Evolutionary conservation across 2,888 invertebrate genomes (phyloP), one percentile per base, ranked within the genome.

Genomic region (Drepanosiphum platanoidis): DNA sequence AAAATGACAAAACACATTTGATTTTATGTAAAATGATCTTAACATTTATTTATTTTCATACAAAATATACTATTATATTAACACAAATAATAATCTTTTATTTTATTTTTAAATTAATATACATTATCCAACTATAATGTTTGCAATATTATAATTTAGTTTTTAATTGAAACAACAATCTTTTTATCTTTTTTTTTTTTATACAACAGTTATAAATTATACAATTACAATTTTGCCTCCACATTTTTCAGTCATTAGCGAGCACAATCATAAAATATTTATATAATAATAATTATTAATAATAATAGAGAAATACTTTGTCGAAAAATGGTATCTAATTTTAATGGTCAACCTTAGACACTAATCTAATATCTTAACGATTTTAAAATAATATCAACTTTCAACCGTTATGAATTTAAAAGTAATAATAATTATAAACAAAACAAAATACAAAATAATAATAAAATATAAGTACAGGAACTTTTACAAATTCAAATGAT

Each of bases 1-100:
- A 22, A 27, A 64, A 64, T 64, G 27, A 64, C 1, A 30, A 64
- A 64, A 64, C 30, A 27, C 27, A 64, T 30, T 30, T 32, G 36
- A 58, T 74, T 66, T 66, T 46, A 30, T 74, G 46, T 46, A 36
- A 83, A 83, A 77, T 84, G 75, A 68, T 58, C 64, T 84, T 66
- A 68, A 70, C 36, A 77, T 84, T 77, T 58, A 84, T 84, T 75
- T 74, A 83, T 75, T 83, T 82, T 83, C 77, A 84, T 84, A 84
- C 84, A 84, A 84, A 84, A 84, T 84, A 84, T 84, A 84, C 74
- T 84, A 75, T 84, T 58, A 77, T 32, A 83, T 84, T 68, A 84
- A 84, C 84, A 84, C 52, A 84, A 84, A 77, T 78, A 64, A 80
- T 83, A 68, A 84, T 75, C 30, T 68, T 84, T 71, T 71, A 58